A percentile compares a stretch with the other conserved stretches of the same genome.
Conservation (phyloP, 2,797 vertebrate genomes). For the Hyperoplus lanceolatus region DNA sequence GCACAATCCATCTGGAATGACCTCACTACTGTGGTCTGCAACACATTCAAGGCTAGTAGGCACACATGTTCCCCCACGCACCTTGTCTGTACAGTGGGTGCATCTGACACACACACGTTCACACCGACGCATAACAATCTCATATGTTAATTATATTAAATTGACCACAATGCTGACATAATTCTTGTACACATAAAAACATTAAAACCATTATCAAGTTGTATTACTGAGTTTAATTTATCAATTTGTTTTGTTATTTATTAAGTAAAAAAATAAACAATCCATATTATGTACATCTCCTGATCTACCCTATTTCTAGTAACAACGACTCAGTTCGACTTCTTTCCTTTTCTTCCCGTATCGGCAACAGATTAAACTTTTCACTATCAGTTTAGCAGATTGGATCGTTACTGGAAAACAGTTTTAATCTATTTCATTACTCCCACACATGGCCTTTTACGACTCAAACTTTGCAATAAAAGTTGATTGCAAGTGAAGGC, state of each 20-base stretch:
- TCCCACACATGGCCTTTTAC: slow-evolving; percentile 31
- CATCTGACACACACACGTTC: background rate
- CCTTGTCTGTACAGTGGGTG: background rate
- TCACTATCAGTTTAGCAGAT: background rate
- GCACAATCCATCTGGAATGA: slow-evolving; percentile 55
- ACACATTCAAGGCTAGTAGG: slow-evolving; percentile 20
- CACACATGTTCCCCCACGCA: slow-evolving; percentile 5
- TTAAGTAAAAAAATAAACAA: no score
- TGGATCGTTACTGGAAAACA: slow-evolving; percentile 16
- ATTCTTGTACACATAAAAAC: background rate
- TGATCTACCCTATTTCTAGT: background rate
- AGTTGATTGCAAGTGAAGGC: slow-evolving; percentile 35
- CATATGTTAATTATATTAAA: background rate
- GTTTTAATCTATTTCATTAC: slow-evolving; percentile 26
- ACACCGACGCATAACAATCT: background rate
- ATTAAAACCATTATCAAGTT: no score
- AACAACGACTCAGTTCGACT: background rate
- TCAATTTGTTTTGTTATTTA: no score
- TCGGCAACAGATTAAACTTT: slow-evolving; percentile 13
- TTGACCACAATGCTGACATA: background rate
- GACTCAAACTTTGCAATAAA: slow-evolving; percentile 37
- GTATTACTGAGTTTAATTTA: no score
- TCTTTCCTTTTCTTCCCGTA: background rate
- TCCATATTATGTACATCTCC: background rate
- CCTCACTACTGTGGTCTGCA: slow-evolving; percentile 36